Evolutionary conservation across 2,888 invertebrate genomes (phyloP), one percentile per base, ranked within the genome.

Genomic region (Oasisia sp.): DNA sequence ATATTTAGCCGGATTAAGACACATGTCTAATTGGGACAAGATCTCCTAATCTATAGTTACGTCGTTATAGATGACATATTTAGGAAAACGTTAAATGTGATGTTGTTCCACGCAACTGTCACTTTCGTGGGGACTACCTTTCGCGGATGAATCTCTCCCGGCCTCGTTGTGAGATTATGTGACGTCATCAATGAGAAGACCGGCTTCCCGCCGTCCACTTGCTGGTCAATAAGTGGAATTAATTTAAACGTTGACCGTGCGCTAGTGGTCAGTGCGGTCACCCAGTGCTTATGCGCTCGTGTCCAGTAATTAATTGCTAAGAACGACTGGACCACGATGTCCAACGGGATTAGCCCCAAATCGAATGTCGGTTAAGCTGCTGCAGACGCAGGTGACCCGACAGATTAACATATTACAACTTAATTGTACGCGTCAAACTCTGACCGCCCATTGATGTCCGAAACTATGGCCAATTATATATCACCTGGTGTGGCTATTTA

Each of bases 261-360:
- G 74, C 27, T 19, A 19, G 2, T 74, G 74, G 74, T 74, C 74
- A 74, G 74, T n/a, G 19, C 74, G 74, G 74, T 74, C 74, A 74
- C 19, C 27, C 74, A 74, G 74, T 74, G 74, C 74, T 74, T 74
- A 19, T 74, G 19, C 27, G 74, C 7, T 19, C 74, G 74, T 74
- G 74, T 74, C 74, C 74, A 74, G 74, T 74, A 74, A 74, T 74
- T 74, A 74, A 74, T 74, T 74, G 74, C 74, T 19, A 74, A 74
- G 74, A 74, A 74, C 27, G 74, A 27, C 7, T 74, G 27, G n/a
- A 74, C 27, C 74, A 27, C 5, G n/a, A 27, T 14, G 74, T n/a
- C 74, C 74, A 19, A 1, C 74, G 74, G 74, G 74, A 74, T 74
- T 74, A 74, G 50, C 12, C 50, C 50, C 50, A 12, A 50, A 7